Base-by-base conservation (phyloP, 2,888 invertebrate genomes). In the Asteroscopus sphinx region DNA sequence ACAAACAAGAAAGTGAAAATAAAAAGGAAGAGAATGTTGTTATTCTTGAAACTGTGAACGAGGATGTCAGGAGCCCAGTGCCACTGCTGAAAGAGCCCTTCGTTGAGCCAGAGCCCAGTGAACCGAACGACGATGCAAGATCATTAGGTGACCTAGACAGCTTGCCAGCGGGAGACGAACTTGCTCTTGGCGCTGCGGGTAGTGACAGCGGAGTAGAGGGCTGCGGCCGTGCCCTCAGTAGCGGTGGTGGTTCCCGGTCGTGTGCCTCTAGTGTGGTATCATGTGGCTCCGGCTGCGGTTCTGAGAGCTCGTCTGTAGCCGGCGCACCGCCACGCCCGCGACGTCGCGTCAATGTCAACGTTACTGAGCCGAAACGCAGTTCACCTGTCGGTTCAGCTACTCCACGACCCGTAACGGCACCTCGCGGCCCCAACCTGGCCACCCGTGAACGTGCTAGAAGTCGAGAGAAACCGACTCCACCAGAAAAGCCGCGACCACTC, bases 151-250 rank as follows among this genome's bases (percentile, higher is more conserved):
- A 93, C 63, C 76, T 93, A 37, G 93, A 93, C 60, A 92, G 93
- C 64, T 79, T 93, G 65, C 93, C 92, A n/a, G 91, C 84, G 1
- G 92, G 85, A 1, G 93, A 94, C 53, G 93, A 93, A 61, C 72
- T 92, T 12, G 89, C 68, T 7, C 80, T 93, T 32, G 90, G 91
- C 17, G 91, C 95, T 62, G 96, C 97, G 62, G 97, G 97, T 56
- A 97, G 97, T 83, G 97, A 97, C 81, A 97, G 97, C 79, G 97
- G 97, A 4, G 96, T 97, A 12, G 97, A 97, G 80, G 96, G 97
- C 42, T 95, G 94, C 44, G 96, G 96, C 0, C 96, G 96, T 15
- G 96, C 96, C 53, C 95, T 96, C 35, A 96, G 96, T 79, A 96
- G 96, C 75, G 95, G 95, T 3, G 95, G 96, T 8, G 95, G 96